Conservation (phyloP, 2,888 invertebrate genomes). For the Zygaena filipendulae region DNA sequence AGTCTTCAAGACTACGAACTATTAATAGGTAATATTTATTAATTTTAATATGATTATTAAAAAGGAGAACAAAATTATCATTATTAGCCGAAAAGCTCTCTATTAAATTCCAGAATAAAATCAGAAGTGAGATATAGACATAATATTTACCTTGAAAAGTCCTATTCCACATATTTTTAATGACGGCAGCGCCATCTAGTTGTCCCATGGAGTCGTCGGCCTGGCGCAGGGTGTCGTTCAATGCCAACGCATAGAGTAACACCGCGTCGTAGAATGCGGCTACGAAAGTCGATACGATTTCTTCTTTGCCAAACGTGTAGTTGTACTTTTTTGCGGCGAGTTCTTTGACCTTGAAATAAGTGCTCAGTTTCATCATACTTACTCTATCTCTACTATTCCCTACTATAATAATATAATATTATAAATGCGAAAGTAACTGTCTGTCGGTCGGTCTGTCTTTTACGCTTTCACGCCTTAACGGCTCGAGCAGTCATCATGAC, state of each 20-base stretch:
- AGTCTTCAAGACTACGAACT: no score
- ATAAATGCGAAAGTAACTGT: background rate
- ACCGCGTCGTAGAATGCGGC: constrained; percentile 98
- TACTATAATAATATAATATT: no score
- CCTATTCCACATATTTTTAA: constrained; percentile 86
- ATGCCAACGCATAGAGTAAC: constrained; percentile 89
- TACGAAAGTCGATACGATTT: constrained; percentile 90
- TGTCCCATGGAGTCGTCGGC: constrained; percentile 54
- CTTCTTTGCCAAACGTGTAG: constrained; percentile 77
- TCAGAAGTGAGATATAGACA: no score
- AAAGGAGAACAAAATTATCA: no score
- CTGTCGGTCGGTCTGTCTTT: background rate
- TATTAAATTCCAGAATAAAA: no score
- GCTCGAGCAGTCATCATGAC: background rate
- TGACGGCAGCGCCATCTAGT: constrained; percentile 86
- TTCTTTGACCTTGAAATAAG: constrained; percentile 71
- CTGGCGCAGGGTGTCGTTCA: constrained; percentile 84
- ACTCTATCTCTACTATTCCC: no score
- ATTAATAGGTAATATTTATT: no score
- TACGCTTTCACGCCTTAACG: background rate
- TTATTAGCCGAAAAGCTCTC: no score
- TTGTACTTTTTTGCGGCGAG: constrained; percentile 76
- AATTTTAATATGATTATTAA: no score
- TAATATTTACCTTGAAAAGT: constrained; percentile 87
- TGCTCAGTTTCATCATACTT: no score